These are phyloP conservation scores for Athetis lepigone DNA, from an alignment of 2,888 invertebrate genomes.

Conservation along the genomic window DNA sequence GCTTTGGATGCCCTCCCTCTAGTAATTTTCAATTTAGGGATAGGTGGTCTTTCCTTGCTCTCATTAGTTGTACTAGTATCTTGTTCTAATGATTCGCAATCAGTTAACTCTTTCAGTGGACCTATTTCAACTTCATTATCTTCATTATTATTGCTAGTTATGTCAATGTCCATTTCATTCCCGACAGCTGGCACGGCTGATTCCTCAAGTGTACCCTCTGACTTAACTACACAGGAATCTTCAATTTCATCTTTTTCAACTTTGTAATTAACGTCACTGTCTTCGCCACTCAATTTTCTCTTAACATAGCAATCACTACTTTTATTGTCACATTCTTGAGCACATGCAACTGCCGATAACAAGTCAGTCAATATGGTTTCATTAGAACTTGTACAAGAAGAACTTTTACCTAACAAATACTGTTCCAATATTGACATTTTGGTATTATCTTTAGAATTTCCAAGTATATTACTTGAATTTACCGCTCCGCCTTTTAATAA, in stretches of 20 bases:
- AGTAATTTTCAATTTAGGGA: slow-evolving; percentile 88
- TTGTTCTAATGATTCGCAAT: slow-evolving; percentile 77
- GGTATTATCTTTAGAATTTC: slow-evolving; percentile 84
- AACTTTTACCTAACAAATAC: slow-evolving; percentile 91
- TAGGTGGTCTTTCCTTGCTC: slow-evolving; percentile 80
- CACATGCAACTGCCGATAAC: slow-evolving; percentile 91
- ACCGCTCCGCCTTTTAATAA: slow-evolving; percentile 91
- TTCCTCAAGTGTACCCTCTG: slow-evolving; percentile 89
- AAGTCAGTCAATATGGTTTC: slow-evolving; percentile 92
- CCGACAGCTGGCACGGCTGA: slow-evolving; percentile 88
- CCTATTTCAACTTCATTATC: slow-evolving; percentile 88
- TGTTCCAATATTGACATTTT: slow-evolving; percentile 93
- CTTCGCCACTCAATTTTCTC: slow-evolving; percentile 81
- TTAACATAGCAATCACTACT: slow-evolving; percentile 84
- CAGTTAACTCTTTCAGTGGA: slow-evolving; percentile 87
- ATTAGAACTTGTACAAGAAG: slow-evolving; percentile 79
- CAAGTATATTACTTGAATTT: slow-evolving; percentile 82
- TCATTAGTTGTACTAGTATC: slow-evolving; percentile 68
- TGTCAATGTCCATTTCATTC: slow-evolving; percentile 89
- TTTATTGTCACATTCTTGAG: slow-evolving; percentile 91
- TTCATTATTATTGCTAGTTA: slow-evolving; percentile 82
- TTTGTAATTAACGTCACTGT: slow-evolving; percentile 78
- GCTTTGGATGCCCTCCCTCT: slow-evolving; percentile 82
- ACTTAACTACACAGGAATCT: slow-evolving; percentile 76
- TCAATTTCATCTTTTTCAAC: slow-evolving; percentile 76